Evolutionary conservation across 2,113 vertebrate genomes (phyloP).

Genomic region (Nycticebus coucang): DNA sequence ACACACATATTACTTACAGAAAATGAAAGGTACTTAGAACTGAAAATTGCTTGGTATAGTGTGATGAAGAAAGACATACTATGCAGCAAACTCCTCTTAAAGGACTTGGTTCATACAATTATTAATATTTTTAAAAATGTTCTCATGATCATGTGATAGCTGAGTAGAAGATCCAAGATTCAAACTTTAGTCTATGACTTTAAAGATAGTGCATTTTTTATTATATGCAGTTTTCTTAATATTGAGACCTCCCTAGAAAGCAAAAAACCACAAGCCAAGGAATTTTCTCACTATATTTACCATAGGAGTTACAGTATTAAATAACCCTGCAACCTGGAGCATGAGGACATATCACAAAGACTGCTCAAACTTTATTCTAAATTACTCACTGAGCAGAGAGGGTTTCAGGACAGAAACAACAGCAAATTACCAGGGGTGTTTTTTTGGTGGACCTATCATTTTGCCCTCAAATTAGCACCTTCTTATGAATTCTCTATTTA

Average conservation of each 20-base stretch:
- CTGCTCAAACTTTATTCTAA: neutral
- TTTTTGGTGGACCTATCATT: neutral
- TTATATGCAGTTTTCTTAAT: neutral
- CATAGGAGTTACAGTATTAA: neutral
- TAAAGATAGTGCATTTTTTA: neutral
- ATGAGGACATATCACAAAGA: neutral
- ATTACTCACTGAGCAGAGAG: neutral
- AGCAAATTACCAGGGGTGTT: neutral
- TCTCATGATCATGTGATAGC: neutral
- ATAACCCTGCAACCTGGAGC: neutral
- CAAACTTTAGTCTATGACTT: neutral
- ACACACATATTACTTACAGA: neutral
- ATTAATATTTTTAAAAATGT: neutral
- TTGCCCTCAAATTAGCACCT: neutral
- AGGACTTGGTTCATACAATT: neutral
- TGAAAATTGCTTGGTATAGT: neutral
- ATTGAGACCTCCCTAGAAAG: neutral
- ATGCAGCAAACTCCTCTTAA: neutral
- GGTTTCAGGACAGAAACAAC: neutral
- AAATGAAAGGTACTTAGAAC: neutral
- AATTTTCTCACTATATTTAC: neutral
- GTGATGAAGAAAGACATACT: neutral
- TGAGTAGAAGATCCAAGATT: neutral
- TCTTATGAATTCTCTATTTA: neutral
- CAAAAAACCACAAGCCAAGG: neutral